Evolutionary conservation across 2,797 vertebrate species (phyloP).

Genomic region (Valencia hispanica): DNA sequence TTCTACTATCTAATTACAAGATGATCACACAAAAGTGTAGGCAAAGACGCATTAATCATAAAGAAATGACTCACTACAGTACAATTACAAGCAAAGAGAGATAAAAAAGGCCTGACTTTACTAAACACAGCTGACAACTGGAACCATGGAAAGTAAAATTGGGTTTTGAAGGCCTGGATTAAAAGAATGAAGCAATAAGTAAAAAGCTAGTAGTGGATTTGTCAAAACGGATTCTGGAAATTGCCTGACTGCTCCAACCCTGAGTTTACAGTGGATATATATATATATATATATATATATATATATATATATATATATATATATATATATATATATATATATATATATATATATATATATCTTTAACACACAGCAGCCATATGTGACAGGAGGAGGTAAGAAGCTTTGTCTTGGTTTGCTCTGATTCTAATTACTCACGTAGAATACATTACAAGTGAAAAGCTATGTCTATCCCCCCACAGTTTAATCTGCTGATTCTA

Average conservation of each 20-base stretch:
- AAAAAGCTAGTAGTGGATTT: conserved; percentile 21
- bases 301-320: too few species aligned
- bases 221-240: conserved; percentile 32
- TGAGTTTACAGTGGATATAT: conserved; percentile 22
- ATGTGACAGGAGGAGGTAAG: conserved; percentile 25
- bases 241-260: neutral
- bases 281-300: too few species aligned
- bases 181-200: conserved; percentile 9
- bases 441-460: conserved; percentile 6
- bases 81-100: neutral
- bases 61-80: conserved; percentile 8
- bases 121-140: conserved; percentile 16
- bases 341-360: conserved; percentile 25
- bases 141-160: conserved; percentile 15
- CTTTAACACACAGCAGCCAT: conserved; percentile 27
- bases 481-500: neutral
- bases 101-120: conserved; percentile 3
- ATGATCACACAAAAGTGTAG: conserved; percentile 3
- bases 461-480: too few species aligned
- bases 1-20: neutral
- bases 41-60: neutral
- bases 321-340: too few species aligned
- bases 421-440: conserved; percentile 19
- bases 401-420: conserved; percentile 18
- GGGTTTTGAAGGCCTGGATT: conserved; percentile 12